A percentile compares a stretch with the other conserved stretches of the same genome.
phyloP scores from a whole-genome alignment of 2,888 invertebrate genomes.

The Scotopteryx bipunctaria region DNA sequence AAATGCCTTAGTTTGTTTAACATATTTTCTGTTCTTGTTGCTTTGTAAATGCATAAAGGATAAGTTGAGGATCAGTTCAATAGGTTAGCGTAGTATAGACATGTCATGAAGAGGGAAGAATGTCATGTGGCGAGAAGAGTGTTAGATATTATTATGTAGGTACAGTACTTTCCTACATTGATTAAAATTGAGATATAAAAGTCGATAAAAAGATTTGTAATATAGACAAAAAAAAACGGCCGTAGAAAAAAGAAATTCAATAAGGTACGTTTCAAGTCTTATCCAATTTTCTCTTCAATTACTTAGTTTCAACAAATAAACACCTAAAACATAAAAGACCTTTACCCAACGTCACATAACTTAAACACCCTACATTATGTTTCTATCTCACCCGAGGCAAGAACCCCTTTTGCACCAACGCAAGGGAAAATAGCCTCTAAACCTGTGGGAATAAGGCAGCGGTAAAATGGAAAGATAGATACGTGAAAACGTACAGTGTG shows the following conservation, averaged over 20 bases:
- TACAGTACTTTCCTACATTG: no score
- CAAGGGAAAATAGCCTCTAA: constrained; percentile 42
- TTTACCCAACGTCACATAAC: constrained; percentile 65
- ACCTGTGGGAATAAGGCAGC: constrained; percentile 32
- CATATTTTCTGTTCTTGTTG: no score
- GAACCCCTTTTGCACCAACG: constrained; percentile 35
- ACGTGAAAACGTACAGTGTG: constrained; percentile 65
- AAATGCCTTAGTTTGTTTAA: no score
- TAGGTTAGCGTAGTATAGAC: no score
- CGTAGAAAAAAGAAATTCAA: neutral
- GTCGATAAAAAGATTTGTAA: no score
- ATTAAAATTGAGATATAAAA: no score
- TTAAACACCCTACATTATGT: constrained; percentile 70
- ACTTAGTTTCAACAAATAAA: constrained; percentile 22
- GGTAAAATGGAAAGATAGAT: constrained; percentile 35
- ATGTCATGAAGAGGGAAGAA: no score
- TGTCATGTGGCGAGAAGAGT: no score
- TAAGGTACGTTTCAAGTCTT: neutral
- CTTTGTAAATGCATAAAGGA: no score
- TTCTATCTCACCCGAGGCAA: constrained; percentile 52
- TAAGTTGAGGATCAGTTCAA: no score
- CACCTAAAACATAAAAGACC: constrained; percentile 54
- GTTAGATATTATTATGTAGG: no score
- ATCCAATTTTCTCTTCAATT: constrained; percentile 16
- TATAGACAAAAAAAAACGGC: neutral